A percentile compares a stretch with the other conserved stretches of the same genome.
Conservation (phyloP, 2,797 vertebrate genomes). For the Florisuga fusca region DNA sequence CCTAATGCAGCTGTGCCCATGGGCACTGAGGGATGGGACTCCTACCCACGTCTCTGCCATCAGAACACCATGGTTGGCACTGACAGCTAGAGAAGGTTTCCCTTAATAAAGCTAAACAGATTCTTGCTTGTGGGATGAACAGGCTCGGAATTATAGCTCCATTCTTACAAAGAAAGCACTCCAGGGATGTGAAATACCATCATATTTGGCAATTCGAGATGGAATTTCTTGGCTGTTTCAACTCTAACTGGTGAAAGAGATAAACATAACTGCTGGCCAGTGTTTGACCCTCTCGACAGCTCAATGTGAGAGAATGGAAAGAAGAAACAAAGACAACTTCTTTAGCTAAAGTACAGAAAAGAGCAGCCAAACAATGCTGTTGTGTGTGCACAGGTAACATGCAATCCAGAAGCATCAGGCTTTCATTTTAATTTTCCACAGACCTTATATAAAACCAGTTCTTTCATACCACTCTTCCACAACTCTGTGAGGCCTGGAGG, state of each 20-base stretch:
- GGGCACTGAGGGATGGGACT: slow-evolving; percentile 18
- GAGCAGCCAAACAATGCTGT: neutral
- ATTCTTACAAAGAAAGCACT: neutral
- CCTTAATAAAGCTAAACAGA: neutral
- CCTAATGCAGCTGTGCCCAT: neutral
- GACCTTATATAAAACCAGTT: neutral
- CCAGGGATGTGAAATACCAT: neutral
- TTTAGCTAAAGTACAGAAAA: neutral
- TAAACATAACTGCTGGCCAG: neutral
- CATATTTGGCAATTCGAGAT: neutral
- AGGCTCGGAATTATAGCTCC: neutral
- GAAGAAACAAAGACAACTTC: neutral
- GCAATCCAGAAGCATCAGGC: neutral
- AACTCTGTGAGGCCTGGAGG: neutral
- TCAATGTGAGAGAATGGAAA: neutral
- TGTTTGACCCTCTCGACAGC: neutral
- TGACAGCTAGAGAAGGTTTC: neutral
- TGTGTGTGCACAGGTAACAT: neutral
- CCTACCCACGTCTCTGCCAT: slow-evolving; percentile 14
- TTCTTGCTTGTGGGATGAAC: slow-evolving; percentile 17
- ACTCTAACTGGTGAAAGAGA: neutral
- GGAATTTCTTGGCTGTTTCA: neutral
- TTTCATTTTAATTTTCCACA: neutral
- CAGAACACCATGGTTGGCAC: neutral
- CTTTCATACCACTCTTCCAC: neutral